phyloP scores from a whole-genome alignment of 1,140 invertebrate species.

The Pseudomyrmex dendroicus region DNA sequence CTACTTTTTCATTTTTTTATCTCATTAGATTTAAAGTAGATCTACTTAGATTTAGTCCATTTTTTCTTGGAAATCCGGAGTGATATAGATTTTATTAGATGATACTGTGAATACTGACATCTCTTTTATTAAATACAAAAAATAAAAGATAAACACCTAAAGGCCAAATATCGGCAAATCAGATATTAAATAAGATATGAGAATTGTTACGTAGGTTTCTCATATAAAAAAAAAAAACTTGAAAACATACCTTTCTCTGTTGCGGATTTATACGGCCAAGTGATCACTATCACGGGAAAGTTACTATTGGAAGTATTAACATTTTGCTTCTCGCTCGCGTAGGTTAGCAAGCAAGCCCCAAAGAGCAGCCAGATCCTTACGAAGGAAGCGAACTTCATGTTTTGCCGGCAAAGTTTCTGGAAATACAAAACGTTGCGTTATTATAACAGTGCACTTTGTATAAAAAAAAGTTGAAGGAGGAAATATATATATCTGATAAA shows the following conservation, averaged over 20 bases:
- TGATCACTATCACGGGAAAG: constrained; percentile 87
- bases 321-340: neutral
- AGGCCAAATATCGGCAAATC: no score
- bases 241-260: constrained; percentile 84
- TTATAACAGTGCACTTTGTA: neutral
- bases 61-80: no score
- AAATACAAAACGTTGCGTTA: neutral
- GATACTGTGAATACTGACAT: no score
- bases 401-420: neutral
- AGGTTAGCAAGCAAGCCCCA: neutral
- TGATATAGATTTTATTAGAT: no score
- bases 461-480: neutral
- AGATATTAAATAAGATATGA: no score
- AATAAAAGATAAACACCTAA: no score
- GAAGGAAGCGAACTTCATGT: neutral
- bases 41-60: no score
- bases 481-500: constrained; percentile 38
- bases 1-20: no score
- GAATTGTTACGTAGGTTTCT: no score
- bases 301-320: constrained; percentile 28
- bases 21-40: no score
- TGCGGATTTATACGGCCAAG: constrained; percentile 87
- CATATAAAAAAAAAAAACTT: neutral
- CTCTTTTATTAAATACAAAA: no score
- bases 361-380: neutral